Percentiles rank a stretch among this genome's conserved stretches.
These are phyloP conservation scores for Ligdia adustata DNA, from an alignment of 2,888 invertebrate genomes.

Conservation along the genomic window DNA sequence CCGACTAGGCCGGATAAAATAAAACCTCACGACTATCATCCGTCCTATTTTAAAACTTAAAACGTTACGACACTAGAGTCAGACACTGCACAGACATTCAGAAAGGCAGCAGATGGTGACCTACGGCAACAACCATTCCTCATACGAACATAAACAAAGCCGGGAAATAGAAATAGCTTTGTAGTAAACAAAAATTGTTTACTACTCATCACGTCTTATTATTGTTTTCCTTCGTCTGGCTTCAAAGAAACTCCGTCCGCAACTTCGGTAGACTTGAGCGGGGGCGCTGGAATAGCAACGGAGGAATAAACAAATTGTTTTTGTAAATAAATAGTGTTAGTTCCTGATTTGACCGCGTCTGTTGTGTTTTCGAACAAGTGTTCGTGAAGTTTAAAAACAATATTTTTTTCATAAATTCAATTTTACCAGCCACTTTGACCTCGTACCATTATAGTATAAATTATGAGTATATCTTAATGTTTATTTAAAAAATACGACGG, in stretches of 20 bases:
- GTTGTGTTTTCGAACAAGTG: neutral
- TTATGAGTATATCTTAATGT: too few species aligned
- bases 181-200: slow-evolving; percentile 65
- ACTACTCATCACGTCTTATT: slow-evolving; percentile 36
- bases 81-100: slow-evolving; percentile 35
- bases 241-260: slow-evolving; percentile 21
- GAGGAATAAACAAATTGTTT: slow-evolving; percentile 10
- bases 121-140: slow-evolving; percentile 32
- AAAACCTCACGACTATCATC: neutral
- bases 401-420: slow-evolving; percentile 14
- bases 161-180: slow-evolving; percentile 44
- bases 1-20: neutral
- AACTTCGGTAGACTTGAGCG: slow-evolving; percentile 11
- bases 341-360: slow-evolving; percentile 1
- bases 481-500: too few species aligned
- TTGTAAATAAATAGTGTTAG: slow-evolving; percentile 7
- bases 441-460: too few species aligned
- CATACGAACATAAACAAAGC: slow-evolving; percentile 30
- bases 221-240: slow-evolving; percentile 32
- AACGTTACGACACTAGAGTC: slow-evolving; percentile 34
- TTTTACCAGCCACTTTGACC: too few species aligned
- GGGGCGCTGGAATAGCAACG: slow-evolving; percentile 2
- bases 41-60: slow-evolving; percentile 32
- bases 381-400: slow-evolving; percentile 16
- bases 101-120: slow-evolving; percentile 33